Evolutionary conservation across 2,113 vertebrate genomes (phyloP), one percentile per base, ranked within the genome.

Genomic region (Monopterus albus): DNA sequence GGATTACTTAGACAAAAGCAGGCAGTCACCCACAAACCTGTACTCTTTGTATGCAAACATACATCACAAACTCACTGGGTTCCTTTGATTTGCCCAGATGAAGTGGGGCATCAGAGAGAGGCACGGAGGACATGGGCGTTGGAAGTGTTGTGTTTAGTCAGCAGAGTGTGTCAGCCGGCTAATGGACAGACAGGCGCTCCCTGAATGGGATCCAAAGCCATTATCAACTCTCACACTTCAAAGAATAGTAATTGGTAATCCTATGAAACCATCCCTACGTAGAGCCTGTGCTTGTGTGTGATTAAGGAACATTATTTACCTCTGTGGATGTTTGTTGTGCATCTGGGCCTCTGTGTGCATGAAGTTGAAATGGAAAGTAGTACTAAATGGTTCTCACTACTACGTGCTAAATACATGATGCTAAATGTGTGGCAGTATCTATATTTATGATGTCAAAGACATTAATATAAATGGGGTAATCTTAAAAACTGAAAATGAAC

Each of bases 61-160:
- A 56, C 10, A 40, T 5, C 47, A 50, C 25, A 58, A 40, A 43
- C 26, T 36, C 49, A n/a, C 26, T 4, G 3, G 21, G 28, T 46
- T 50, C 56, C 58, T 58, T 86, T 75, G 47, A 75, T 73, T 68
- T n/a, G 66, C 5, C 3, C 12, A 45, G 53, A 71, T 29, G 66
- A 73, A 56, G 45, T 18, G 50, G 58, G 21, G 11, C 6, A 35
- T 45, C 52, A 26, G 18, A 36, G 29, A 69, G 17, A 29, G 66
- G 28, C 74, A 20, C 18, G 53, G 73, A 72, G 72, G 79, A 86
- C 58, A 65, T 82, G 72, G 81, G 77, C 70, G 73, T 15, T 63
- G 74, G 50, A 74, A 79, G 75, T 82, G 76, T 75, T 84, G 73
- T 81, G 87, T 88, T 84, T 79, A 86, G 77, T 89, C 88, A 88